phyloP scores from a whole-genome alignment of 1,140 invertebrate species.

The Cecropterus lyciades region DNA sequence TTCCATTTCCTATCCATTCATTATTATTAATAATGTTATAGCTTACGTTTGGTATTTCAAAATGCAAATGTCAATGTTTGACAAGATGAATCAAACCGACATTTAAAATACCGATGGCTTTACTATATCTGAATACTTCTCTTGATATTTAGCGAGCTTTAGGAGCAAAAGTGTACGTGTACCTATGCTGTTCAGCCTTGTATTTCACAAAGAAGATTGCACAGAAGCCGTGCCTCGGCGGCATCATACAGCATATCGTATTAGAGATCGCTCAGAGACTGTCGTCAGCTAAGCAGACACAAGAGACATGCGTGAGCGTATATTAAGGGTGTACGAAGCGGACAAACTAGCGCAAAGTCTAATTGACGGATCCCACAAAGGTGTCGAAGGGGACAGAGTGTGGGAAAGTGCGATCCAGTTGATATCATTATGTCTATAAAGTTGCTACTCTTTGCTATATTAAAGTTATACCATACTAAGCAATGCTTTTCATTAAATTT shows the following conservation, averaged over 20 bases:
- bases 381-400: neutral
- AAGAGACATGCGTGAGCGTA: conserved; percentile 11
- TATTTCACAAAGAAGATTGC: neutral
- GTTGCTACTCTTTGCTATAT: too few relatives aligned
- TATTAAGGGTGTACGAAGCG: conserved; percentile 1
- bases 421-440: neutral
- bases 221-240: neutral
- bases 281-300: neutral
- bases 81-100: too few relatives aligned
- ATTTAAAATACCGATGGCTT: too few relatives aligned
- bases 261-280: conserved; percentile 6
- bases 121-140: too few relatives aligned
- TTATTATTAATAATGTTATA: too few relatives aligned
- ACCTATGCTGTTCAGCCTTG: too few relatives aligned
- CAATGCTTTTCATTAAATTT: too few relatives aligned
- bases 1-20: too few relatives aligned
- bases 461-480: too few relatives aligned
- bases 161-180: neutral
- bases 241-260: conserved; percentile 14
- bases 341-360: neutral
- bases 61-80: too few relatives aligned
- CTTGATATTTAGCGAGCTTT: neutral
- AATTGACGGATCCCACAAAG: neutral
- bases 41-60: too few relatives aligned
- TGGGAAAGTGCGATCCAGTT: neutral